Base-by-base conservation (phyloP, 1,140 invertebrate genomes). In the Drosophila tropicalis region DNA sequence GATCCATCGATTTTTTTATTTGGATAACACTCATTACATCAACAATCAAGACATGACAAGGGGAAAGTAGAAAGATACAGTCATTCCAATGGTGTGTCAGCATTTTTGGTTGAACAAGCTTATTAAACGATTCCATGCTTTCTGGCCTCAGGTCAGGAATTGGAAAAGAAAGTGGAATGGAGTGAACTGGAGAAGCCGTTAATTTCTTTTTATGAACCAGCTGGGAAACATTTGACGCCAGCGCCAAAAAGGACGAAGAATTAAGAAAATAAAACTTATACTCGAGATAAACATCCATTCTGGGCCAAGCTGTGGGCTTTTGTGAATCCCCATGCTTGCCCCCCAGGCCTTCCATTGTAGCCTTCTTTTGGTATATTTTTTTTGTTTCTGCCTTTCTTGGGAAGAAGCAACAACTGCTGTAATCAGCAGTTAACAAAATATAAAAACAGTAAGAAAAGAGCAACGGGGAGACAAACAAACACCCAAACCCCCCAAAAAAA, bases 131-230 rank as follows among this genome's bases (percentile, higher is more conserved):
- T 91, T 90, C 82, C 71, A 67, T 61, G 41, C 71, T 62, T 5
- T 29, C 29, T 25, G 25, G 51, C 58, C 36, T 29, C 25, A 40
- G 15, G 64, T 34, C n/a, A 36, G 34, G 41, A 32, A 25, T 9
- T 10, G 9, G 36, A 40, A 15, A 10, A 15, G 25, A 32, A 44
- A 44, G 22, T 1, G 15, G 65, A 32, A 34, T 61, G 67, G 74
- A 57, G 63, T 70, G 40, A 54, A 72, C 60, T 51, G 44, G 17
- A 68, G 79, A 72, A 79, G 81, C 71, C 89, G 91, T 92, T 92
- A 92, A 92, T 92, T 92, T 92, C 91, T 91, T 92, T 91, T 91
- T 92, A 92, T 92, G 91, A 92, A 92, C 91, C 91, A 85, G 91
- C 86, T 90, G 91, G 91, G 91, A 92, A 92, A 86, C 91, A 90